Percentiles rank a stretch among this genome's conserved stretches.
Evolutionary conservation across 1,140 invertebrate species (phyloP).

Genomic region (Monomorium pharaonis): DNA sequence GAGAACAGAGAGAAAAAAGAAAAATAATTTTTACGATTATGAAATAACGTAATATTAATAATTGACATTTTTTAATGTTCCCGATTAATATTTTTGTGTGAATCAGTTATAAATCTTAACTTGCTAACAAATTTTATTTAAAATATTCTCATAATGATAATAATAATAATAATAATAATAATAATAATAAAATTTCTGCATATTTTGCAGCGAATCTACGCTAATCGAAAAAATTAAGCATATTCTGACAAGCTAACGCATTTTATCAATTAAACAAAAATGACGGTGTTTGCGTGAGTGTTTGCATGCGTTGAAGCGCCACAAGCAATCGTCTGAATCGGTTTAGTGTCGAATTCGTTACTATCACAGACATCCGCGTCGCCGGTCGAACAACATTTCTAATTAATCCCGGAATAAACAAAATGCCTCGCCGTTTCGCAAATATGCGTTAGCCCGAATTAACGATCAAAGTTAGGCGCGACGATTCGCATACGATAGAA

Average conservation of each 20-base stretch:
- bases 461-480: conserved; percentile 48
- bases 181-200: background rate
- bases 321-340: conserved; percentile 42
- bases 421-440: conserved; percentile 57
- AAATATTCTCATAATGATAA: background rate
- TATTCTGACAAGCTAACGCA: background rate
- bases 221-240: background rate
- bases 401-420: conserved; percentile 69
- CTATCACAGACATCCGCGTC: conserved; percentile 13
- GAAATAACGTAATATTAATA: background rate
- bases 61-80: background rate
- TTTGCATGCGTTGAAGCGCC: background rate
- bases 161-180: background rate
- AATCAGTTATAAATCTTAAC: background rate
- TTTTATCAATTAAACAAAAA: conserved; percentile 32
- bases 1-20: background rate
- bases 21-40: background rate
- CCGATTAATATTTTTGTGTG: background rate
- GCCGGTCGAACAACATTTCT: conserved; percentile 58
- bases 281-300: background rate
- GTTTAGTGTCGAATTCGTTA: conserved; percentile 55
- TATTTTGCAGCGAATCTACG: background rate
- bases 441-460: conserved; percentile 55
- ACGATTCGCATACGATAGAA: conserved; percentile 19
- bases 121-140: background rate